phyloP scores from a whole-genome alignment of 2,888 invertebrate species.

The Cephus runcator region DNA sequence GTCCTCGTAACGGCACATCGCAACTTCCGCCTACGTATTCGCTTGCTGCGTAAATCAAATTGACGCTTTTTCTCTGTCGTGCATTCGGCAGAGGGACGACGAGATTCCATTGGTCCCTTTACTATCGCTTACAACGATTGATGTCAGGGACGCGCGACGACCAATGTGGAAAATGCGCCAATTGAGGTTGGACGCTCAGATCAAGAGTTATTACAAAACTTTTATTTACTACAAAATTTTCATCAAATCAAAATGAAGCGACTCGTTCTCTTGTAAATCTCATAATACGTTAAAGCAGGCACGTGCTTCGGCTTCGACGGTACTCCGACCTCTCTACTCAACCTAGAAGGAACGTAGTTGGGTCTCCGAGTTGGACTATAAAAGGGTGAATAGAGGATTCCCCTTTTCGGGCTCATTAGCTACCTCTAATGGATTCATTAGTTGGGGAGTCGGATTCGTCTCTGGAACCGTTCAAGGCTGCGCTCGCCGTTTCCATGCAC shows the following conservation, averaged over 20 bases:
- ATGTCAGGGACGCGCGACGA: too few species aligned
- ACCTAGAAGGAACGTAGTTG: background rate
- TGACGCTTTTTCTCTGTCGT: background rate
- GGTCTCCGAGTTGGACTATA: background rate
- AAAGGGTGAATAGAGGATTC: background rate
- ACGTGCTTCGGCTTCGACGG: background rate
- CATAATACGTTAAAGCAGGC: background rate
- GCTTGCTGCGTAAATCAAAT: background rate
- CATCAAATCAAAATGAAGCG: background rate
- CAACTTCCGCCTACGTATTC: background rate
- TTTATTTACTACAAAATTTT: background rate
- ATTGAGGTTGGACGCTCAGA: too few species aligned
- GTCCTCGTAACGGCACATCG: background rate
- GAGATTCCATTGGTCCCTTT: background rate
- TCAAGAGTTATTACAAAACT: too few species aligned
- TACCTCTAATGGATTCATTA: background rate
- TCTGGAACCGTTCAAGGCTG: background rate
- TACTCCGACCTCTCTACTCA: background rate
- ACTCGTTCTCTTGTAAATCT: background rate
- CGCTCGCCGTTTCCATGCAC: background rate
- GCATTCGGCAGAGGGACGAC: background rate
- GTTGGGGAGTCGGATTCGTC: background rate
- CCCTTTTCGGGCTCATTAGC: background rate
- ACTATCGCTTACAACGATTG: too few species aligned
- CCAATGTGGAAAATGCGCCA: too few species aligned